phyloP scores from a whole-genome alignment of 2,888 invertebrate species.

The Lydus trimaculatus region DNA sequence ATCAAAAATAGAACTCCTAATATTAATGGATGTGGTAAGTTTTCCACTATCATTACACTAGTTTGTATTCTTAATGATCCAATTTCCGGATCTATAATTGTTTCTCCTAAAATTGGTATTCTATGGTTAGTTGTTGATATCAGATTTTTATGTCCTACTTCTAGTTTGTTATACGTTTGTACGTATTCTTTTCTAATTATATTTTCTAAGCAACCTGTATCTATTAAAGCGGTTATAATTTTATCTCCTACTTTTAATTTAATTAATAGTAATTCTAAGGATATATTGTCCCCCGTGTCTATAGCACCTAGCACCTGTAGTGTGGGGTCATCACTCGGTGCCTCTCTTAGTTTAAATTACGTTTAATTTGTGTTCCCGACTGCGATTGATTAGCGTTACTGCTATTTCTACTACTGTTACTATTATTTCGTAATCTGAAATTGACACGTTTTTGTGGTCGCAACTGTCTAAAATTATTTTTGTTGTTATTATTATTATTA shows the following conservation, averaged over 20 bases:
- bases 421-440: neutral
- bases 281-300: neutral
- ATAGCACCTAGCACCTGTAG: neutral
- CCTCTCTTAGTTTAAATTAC: neutral
- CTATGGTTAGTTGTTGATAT: neutral
- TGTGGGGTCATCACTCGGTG: neutral
- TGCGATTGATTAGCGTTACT: no score
- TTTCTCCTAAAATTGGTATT: neutral
- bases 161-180: neutral
- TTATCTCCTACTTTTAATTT: neutral
- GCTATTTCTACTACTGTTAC: neutral
- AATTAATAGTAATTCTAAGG: neutral
- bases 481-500: neutral
- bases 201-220: neutral
- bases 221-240: neutral
- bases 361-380: neutral
- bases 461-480: no score
- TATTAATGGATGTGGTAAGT: neutral
- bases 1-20: neutral
- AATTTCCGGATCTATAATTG: neutral
- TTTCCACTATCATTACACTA: neutral
- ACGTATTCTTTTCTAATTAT: neutral
- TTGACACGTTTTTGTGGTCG: neutral
- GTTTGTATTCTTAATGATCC: neutral
- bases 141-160: neutral